phyloP scores from a whole-genome alignment of 1,140 invertebrate species.

The Phocides pigmalion region DNA sequence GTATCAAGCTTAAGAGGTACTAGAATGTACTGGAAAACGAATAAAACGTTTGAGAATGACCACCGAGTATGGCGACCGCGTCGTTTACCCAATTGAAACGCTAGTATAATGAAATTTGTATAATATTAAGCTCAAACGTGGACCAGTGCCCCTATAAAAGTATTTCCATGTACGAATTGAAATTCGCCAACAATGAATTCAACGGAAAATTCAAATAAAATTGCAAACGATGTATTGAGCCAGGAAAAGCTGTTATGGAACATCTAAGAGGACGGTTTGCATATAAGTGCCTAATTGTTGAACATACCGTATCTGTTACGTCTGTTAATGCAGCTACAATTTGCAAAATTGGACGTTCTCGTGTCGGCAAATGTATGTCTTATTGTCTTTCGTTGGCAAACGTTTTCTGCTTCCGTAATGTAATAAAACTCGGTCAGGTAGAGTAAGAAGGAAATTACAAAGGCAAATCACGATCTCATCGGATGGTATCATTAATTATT shows the following conservation, averaged over 20 bases:
- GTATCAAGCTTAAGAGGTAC: constrained; percentile 62
- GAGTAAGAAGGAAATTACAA: constrained; percentile 43
- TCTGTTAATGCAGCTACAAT: constrained; percentile 60
- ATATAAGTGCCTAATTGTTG: constrained; percentile 62
- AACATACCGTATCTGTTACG: constrained; percentile 45
- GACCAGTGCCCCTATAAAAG: constrained; percentile 56
- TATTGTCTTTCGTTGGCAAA: constrained; percentile 53
- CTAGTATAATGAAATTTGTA: constrained; percentile 65
- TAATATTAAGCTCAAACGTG: constrained; percentile 53
- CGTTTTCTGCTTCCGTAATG: constrained; percentile 54
- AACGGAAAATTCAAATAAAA: constrained; percentile 59
- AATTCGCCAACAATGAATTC: constrained; percentile 52
- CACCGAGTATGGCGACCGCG: constrained; percentile 37
- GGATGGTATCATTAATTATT: constrained; percentile 42
- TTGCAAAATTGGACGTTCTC: constrained; percentile 64
- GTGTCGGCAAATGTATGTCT: constrained; percentile 46
- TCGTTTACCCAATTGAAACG: constrained; percentile 61
- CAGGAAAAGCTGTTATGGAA: constrained; percentile 48
- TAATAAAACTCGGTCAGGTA: constrained; percentile 53
- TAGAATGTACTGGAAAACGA: constrained; percentile 50
- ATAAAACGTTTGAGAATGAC: constrained; percentile 54
- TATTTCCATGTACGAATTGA: constrained; percentile 64
- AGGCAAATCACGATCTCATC: constrained; percentile 49
- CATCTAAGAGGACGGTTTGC: constrained; percentile 61
- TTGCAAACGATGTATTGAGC: constrained; percentile 63